Evolutionary conservation across 2,888 invertebrate species (phyloP), one percentile per base, ranked within the genome.

Genomic region (Caenorhabditis doughertyi): DNA sequence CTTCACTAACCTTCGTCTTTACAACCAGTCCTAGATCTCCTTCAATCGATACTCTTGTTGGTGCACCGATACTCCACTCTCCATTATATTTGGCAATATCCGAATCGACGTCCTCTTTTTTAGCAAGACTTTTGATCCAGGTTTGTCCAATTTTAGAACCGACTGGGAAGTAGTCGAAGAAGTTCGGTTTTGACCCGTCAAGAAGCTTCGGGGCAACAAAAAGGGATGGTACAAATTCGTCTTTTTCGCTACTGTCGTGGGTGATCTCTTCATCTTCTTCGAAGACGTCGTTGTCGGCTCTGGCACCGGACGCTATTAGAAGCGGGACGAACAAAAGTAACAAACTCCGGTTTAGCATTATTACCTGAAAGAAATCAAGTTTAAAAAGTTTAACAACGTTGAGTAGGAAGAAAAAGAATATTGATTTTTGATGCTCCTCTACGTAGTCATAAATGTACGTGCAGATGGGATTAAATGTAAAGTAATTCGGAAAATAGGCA

Each of bases 81-180:
- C 94, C 98, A 93, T 98, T 96, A 93, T 98, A 98, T 93, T 97
- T 97, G 13, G 97, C 95, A 80, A 97, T 95, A 84, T 95, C 95
- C 83, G 96, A 97, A 87, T 97, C 96, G 25, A 94, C 93, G 62
- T 93, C 94, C 86, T 96, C 96, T 92, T 98, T 98, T 92, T 96
- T 97, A 0, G 98, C 96, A 92, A 95, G 94, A 0, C 98, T 98
- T 86, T 94, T 94, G 0, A 96, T 93, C 98, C 98, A 98, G 64
- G 94, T 92, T 89, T 95, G 95, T 62, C 94, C 94, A 88, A 96
- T 96, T 18, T 93, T 72, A 23, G 74, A 79, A 2, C 70, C 81
- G 18, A 70, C 70, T 16, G 79, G 81, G 76, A 88, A 88, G 62
- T 82, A 88, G 32, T 86, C 85, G 70, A 85, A 86, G 49, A 88